Evolutionary conservation across 2,113 vertebrate species (phyloP).

Genomic region (Sclerurus mexicanus): DNA sequence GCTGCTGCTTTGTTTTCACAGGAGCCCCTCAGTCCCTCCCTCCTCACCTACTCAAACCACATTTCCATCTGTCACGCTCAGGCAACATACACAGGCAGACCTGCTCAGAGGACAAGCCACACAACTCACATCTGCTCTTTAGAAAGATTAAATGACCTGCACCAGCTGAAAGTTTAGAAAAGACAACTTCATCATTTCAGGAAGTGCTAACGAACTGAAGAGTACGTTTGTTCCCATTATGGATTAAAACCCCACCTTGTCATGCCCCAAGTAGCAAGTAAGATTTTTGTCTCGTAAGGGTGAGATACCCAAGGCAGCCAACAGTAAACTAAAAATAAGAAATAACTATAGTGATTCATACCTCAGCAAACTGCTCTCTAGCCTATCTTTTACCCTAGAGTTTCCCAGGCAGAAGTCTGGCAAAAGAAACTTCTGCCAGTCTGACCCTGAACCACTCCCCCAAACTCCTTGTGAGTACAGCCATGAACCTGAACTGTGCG

Average conservation of each 20-base stretch:
- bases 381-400: background rate
- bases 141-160: background rate
- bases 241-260: background rate
- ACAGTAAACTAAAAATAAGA: background rate
- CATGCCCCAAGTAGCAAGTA: background rate
- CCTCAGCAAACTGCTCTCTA: background rate
- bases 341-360: background rate
- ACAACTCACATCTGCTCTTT: background rate
- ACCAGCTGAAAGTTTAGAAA: background rate
- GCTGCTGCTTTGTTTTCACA: background rate
- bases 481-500: background rate
- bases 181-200: background rate
- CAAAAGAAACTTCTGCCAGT: background rate
- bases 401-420: background rate
- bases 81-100: rapidly evolving
- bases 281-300: background rate
- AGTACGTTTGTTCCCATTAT: background rate
- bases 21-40: background rate
- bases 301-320: background rate
- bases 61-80: background rate
- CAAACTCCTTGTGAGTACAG: background rate
- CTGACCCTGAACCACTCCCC: background rate
- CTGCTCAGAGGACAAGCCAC: background rate
- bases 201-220: background rate
- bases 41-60: background rate